Evolutionary conservation across 1,140 invertebrate genomes (phyloP).

Genomic region (Drosophila mayri): DNA sequence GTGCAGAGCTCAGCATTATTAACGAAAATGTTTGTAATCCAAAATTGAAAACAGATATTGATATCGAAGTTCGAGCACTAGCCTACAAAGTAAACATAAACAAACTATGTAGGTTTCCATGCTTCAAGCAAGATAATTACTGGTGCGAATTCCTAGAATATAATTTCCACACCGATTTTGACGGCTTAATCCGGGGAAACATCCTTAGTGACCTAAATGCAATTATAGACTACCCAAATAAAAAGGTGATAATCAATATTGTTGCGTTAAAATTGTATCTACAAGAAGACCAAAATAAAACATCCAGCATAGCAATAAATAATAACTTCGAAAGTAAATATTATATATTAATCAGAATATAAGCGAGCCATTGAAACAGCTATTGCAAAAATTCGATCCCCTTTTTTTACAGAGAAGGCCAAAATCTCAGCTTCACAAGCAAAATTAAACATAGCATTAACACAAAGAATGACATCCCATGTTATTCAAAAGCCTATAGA

Average conservation of each 20-base stretch:
- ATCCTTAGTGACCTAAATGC: conserved; percentile 1
- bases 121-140: conserved; percentile 5
- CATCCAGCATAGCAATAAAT: background rate
- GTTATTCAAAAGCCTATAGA: conserved; percentile 36
- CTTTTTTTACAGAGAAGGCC: background rate
- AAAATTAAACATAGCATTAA: background rate
- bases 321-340: background rate
- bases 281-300: background rate
- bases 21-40: conserved; percentile 5
- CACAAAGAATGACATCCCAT: conserved; percentile 17
- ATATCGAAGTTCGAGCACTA: conserved; percentile 2
- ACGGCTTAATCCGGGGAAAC: conserved; percentile 12
- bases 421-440: background rate
- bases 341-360: background rate
- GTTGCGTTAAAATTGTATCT: background rate
- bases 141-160: conserved; percentile 21
- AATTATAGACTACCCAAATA: conserved; percentile 1
- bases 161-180: conserved; percentile 10
- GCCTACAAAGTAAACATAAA: conserved; percentile 11
- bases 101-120: conserved; percentile 9
- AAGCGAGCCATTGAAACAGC: background rate
- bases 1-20: too few relatives aligned
- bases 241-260: background rate
- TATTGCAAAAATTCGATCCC: background rate
- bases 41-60: conserved; percentile 11